phyloP scores from a whole-genome alignment of 2,888 invertebrate genomes.

The Stratiomys singularior region DNA sequence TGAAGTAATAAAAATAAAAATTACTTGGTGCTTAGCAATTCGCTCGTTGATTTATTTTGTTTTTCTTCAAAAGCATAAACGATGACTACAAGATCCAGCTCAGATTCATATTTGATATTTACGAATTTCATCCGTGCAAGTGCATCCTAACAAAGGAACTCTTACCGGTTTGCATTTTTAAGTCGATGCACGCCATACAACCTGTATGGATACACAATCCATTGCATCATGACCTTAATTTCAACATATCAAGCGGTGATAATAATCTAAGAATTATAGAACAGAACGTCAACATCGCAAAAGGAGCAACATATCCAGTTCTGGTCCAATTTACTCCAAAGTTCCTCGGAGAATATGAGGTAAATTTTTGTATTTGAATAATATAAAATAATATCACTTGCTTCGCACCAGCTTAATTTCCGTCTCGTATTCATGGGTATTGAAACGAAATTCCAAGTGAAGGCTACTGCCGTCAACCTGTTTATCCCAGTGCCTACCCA shows the following conservation, averaged over 20 bases:
- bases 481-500: slow-evolving; percentile 30
- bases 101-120: slow-evolving; percentile 43
- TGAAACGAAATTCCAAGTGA: not conserved
- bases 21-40: no score
- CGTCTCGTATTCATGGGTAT: slow-evolving; percentile 26
- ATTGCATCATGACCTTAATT: slow-evolving; percentile 39
- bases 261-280: not conserved
- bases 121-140: slow-evolving; percentile 47
- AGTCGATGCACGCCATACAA: slow-evolving; percentile 31
- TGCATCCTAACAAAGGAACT: slow-evolving; percentile 47
- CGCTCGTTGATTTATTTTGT: not conserved
- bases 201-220: slow-evolving; percentile 51
- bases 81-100: slow-evolving; percentile 19
- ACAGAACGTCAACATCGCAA: not conserved
- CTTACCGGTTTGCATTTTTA: slow-evolving; percentile 37
- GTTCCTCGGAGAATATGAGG: slow-evolving; percentile 16
- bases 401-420: slow-evolving; percentile 7
- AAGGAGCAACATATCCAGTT: not conserved
- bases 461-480: not conserved
- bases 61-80: not conserved
- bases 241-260: slow-evolving; percentile 35
- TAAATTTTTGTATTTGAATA: not conserved
- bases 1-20: no score
- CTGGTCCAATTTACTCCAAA: slow-evolving; percentile 33
- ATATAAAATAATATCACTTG: not conserved